Percentiles rank a stretch among this genome's conserved stretches.
phyloP scores from a whole-genome alignment of 2,113 vertebrate genomes.

The Istiophorus platypterus region DNA sequence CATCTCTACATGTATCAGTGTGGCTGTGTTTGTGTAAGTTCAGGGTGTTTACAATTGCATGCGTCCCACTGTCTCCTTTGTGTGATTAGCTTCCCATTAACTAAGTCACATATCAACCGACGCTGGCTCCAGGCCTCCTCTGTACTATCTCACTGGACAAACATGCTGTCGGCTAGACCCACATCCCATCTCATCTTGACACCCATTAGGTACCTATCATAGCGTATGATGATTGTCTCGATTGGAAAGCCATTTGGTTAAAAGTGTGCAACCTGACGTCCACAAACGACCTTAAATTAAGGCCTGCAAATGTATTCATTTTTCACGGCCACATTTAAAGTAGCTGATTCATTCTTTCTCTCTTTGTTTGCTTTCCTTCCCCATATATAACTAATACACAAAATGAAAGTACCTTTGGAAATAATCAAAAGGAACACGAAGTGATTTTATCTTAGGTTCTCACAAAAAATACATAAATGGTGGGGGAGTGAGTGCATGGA shows the following conservation, averaged over 20 bases:
- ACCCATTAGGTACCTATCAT: constrained; percentile 67
- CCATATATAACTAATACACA: not conserved
- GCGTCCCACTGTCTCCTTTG: constrained; percentile 67
- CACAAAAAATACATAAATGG: not conserved
- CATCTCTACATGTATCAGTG: not conserved
- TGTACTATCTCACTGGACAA: constrained; percentile 77
- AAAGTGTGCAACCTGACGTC: constrained; percentile 42
- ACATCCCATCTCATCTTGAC: constrained; percentile 53
- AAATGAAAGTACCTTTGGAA: not conserved
- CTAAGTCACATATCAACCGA: constrained; percentile 73
- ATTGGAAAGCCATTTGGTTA: constrained; percentile 63
- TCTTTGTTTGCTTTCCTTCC: not conserved
- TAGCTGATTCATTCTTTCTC: constrained; percentile 13
- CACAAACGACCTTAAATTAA: constrained; percentile 53
- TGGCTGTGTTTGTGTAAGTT: constrained; percentile 13
- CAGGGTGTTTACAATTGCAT: constrained; percentile 68
- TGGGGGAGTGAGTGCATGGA: constrained; percentile 56
- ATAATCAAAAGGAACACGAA: not conserved
- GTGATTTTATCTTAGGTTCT: not conserved
- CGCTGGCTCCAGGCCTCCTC: constrained; percentile 74
- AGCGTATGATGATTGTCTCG: constrained; percentile 53
- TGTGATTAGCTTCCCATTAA: constrained; percentile 81
- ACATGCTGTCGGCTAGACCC: constrained; percentile 62
- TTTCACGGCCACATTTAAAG: constrained; percentile 17
- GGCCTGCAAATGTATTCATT: constrained; percentile 22